These are phyloP conservation scores for Girardinus metallicus DNA, from an alignment of 2,797 vertebrate species.

Conservation along the genomic window DNA sequence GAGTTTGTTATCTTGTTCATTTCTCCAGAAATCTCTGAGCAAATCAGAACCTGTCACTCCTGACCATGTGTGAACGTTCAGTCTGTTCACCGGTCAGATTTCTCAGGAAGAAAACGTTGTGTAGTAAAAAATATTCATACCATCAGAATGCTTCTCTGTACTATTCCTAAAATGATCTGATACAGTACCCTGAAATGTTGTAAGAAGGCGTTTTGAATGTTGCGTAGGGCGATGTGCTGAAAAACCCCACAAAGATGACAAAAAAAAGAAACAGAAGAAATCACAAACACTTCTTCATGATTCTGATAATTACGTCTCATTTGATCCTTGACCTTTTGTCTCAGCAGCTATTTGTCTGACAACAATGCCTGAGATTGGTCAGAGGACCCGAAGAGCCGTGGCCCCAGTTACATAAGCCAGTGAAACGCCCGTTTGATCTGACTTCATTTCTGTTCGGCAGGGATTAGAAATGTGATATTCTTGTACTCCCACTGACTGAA, in stretches of 20 bases:
- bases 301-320: neutral
- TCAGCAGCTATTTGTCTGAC: neutral
- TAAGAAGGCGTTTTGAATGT: neutral
- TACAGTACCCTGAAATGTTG: neutral
- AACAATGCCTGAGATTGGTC: neutral
- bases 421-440: neutral
- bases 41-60: neutral
- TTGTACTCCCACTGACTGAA: neutral
- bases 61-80: neutral
- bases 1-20: neutral
- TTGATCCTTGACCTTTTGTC: neutral
- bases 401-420: no score
- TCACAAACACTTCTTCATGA: slow-evolving; percentile 1
- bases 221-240: neutral
- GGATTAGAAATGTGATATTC: neutral
- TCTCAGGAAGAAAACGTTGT: neutral
- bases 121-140: neutral
- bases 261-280: slow-evolving; percentile 2
- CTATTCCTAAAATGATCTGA: neutral
- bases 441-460: neutral
- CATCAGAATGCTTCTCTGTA: neutral
- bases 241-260: neutral
- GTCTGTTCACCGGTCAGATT: neutral
- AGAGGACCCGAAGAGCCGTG: no score
- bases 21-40: no score